These are phyloP conservation scores for Agelas oroides DNA, from an alignment of 37 sponge, comb jelly and placozoan species.

Conservation along the genomic window DNA sequence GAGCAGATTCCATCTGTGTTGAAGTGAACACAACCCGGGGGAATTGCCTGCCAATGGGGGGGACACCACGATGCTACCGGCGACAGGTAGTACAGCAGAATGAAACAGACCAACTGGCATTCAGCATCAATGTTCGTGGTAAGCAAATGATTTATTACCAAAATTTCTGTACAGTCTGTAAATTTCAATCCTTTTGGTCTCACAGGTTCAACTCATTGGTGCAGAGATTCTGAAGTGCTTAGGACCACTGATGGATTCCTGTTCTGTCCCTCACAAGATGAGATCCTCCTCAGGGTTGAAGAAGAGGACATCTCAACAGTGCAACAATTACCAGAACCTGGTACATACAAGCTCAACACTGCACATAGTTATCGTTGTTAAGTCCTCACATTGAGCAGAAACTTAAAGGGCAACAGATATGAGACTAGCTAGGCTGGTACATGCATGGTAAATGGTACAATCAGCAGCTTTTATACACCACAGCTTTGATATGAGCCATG, in stretches of 20 bases:
- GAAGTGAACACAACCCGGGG: neutral
- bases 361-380: too few species aligned
- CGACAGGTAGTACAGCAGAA: neutral
- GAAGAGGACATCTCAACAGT: neutral
- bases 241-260: neutral
- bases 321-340: neutral
- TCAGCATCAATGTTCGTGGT: neutral
- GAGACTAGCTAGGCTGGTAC: too few species aligned
- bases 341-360: too few species aligned
- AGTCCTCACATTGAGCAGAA: too few species aligned
- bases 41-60: neutral
- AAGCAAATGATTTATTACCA: neutral
- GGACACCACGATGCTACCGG: constrained; percentile 1
- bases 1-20: constrained; percentile 1
- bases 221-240: constrained; percentile 10
- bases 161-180: neutral
- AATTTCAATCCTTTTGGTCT: neutral
- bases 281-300: neutral
- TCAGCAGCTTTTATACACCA: too few species aligned
- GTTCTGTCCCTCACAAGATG: neutral
- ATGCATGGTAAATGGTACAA: too few species aligned
- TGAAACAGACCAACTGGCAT: neutral
- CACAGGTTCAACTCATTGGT: neutral
- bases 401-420: too few species aligned
- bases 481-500: too few species aligned